A percentile compares a stretch with the other conserved stretches of the same genome.
These are phyloP conservation scores for Xenops minutus DNA, from an alignment of 2,797 vertebrate species.

Conservation along the genomic window DNA sequence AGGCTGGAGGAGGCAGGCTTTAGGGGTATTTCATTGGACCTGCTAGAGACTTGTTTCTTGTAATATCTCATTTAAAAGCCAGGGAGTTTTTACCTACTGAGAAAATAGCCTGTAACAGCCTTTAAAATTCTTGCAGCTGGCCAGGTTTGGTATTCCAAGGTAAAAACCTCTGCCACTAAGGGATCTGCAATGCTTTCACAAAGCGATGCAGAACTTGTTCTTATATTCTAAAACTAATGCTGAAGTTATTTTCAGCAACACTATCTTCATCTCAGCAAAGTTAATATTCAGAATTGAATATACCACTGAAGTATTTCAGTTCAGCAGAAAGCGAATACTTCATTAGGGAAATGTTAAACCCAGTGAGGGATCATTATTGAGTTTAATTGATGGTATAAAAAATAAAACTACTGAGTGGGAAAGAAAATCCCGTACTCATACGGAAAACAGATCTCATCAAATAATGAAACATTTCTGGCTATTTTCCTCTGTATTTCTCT, in stretches of 20 bases:
- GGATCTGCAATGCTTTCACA: background rate
- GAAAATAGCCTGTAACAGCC: constrained; percentile 50
- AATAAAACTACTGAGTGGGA: background rate
- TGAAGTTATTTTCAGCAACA: background rate
- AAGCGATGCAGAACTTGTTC: background rate
- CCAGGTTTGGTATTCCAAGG: constrained; percentile 21
- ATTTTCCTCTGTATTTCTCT: background rate
- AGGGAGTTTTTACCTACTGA: constrained; percentile 29
- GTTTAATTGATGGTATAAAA: constrained; percentile 1
- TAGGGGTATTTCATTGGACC: constrained; percentile 22
- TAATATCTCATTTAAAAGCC: constrained; percentile 55
- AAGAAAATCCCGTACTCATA: background rate
- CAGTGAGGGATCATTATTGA: background rate
- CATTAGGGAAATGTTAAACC: constrained; percentile 1
- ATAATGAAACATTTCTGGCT: background rate
- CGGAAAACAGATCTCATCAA: background rate
- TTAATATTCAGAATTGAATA: background rate
- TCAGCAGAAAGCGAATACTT: constrained; percentile 21
- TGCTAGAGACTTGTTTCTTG: constrained; percentile 38
- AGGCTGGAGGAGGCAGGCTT: constrained; percentile 19
- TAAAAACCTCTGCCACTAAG: background rate
- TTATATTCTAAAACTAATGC: background rate
- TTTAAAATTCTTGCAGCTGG: constrained; percentile 53
- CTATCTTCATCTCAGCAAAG: background rate
- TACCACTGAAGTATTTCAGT: background rate